A percentile compares a stretch with the other conserved stretches of the same genome.
Evolutionary conservation across 2,888 invertebrate genomes (phyloP).

Genomic region (Acleris cristana): DNA sequence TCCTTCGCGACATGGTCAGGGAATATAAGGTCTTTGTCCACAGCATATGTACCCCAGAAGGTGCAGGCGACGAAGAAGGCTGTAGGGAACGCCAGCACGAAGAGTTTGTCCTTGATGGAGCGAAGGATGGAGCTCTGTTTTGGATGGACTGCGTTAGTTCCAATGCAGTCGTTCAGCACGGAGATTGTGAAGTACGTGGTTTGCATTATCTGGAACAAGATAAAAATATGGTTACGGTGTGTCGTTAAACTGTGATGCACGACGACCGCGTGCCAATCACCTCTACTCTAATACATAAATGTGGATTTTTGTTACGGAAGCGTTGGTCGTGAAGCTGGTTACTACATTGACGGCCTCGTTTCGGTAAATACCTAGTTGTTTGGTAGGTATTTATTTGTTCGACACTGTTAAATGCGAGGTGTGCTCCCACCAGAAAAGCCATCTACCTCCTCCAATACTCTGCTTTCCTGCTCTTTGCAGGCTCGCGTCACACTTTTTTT

Average conservation of each 20-base stretch:
- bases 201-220: constrained; percentile 27
- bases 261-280: too few relatives aligned
- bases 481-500: too few relatives aligned
- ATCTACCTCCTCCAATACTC: too few relatives aligned
- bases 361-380: too few relatives aligned
- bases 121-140: constrained; percentile 19
- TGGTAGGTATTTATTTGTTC: too few relatives aligned
- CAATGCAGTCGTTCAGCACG: constrained; percentile 28
- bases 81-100: constrained; percentile 22
- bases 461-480: too few relatives aligned
- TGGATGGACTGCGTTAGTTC: constrained; percentile 18
- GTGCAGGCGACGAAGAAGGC: constrained; percentile 28
- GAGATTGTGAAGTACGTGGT: constrained; percentile 26
- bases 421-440: too few relatives aligned
- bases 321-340: too few relatives aligned
- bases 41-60: constrained; percentile 35
- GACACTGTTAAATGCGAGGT: too few relatives aligned
- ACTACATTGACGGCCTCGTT: too few relatives aligned
- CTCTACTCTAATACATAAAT: too few relatives aligned
- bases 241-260: background rate
- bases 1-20: constrained; percentile 19
- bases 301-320: too few relatives aligned
- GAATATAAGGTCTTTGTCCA: constrained; percentile 30
- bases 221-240: background rate
- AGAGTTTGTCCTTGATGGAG: constrained; percentile 23